Percentiles rank a stretch among this genome's conserved stretches.
phyloP scores from a whole-genome alignment of 2,888 invertebrate species.

The Antheraea yamamai region DNA sequence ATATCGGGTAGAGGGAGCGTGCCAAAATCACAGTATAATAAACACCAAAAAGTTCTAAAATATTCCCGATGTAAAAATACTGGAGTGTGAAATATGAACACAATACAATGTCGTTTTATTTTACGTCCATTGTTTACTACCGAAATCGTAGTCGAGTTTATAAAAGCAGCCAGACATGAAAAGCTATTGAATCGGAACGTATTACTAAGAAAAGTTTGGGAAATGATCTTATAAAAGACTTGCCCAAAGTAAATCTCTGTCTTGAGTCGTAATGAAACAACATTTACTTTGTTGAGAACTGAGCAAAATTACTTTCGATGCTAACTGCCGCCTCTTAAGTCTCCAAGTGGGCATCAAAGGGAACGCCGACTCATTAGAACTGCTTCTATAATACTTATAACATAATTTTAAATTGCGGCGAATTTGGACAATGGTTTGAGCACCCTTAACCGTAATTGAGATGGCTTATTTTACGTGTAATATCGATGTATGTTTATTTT shows the following conservation, averaged over 20 bases:
- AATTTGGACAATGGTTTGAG: conserved; percentile 1
- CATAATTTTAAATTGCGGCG: background rate
- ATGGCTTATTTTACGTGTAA: background rate
- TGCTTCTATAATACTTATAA: conserved; percentile 38
- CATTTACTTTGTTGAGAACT: conserved; percentile 18
- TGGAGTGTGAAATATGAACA: conserved; percentile 19
- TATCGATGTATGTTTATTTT: background rate
- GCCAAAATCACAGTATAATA: conserved; percentile 17
- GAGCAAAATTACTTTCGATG: conserved; percentile 22
- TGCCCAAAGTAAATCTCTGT: conserved; percentile 12
- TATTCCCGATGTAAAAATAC: conserved; percentile 18
- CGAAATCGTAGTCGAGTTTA: conserved; percentile 5
- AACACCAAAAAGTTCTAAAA: conserved; percentile 10
- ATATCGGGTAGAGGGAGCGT: conserved; percentile 8
- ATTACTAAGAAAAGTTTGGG: conserved; percentile 12
- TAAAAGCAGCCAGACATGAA: conserved; percentile 15
- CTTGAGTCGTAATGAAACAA: conserved; percentile 19
- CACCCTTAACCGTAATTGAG: background rate
- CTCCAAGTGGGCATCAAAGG: conserved; percentile 37
- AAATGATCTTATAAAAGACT: conserved; percentile 9
- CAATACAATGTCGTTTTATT: conserved; percentile 20
- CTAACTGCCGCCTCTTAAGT: conserved; percentile 31
- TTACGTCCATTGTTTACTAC: conserved; percentile 20
- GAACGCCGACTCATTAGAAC: conserved; percentile 48
- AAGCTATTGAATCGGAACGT: conserved; percentile 4